Evolutionary conservation across 2,888 invertebrate genomes (phyloP).

Genomic region (Eupelmus urozonus): DNA sequence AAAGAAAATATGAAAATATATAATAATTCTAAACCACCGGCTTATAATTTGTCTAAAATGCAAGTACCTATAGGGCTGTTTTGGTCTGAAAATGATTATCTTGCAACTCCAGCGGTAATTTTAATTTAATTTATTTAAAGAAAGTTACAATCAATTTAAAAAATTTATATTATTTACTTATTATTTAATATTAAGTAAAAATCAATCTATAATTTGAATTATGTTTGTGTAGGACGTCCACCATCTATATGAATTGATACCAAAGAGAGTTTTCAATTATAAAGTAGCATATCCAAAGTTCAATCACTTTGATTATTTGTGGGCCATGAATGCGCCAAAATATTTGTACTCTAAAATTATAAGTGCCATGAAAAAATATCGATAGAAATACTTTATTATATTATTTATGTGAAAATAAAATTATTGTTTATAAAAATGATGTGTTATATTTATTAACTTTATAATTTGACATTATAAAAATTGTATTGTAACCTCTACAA

Average conservation of each 20-base stretch:
- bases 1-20: slow-evolving; percentile 81
- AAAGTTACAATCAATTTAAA: neutral
- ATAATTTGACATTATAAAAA: too few relatives aligned
- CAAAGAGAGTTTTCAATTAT: slow-evolving; percentile 79
- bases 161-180: neutral
- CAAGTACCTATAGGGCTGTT: slow-evolving; percentile 83
- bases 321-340: slow-evolving; percentile 81
- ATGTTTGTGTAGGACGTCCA: slow-evolving; percentile 79
- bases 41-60: slow-evolving; percentile 82
- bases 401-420: too few relatives aligned
- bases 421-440: too few relatives aligned
- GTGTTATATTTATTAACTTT: too few relatives aligned
- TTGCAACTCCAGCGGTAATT: slow-evolving; percentile 81
- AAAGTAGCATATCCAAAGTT: slow-evolving; percentile 82
- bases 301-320: slow-evolving; percentile 87
- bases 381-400: neutral
- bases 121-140: neutral
- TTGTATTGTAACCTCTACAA: too few relatives aligned
- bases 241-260: slow-evolving; percentile 79
- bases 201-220: too few relatives aligned
- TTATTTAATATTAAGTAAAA: too few relatives aligned
- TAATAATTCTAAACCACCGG: slow-evolving; percentile 80
- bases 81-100: slow-evolving; percentile 85
- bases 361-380: slow-evolving; percentile 66
- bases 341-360: slow-evolving; percentile 81